phyloP scores from a whole-genome alignment of 2,888 invertebrate genomes.

The Eupithecia centaureata region DNA sequence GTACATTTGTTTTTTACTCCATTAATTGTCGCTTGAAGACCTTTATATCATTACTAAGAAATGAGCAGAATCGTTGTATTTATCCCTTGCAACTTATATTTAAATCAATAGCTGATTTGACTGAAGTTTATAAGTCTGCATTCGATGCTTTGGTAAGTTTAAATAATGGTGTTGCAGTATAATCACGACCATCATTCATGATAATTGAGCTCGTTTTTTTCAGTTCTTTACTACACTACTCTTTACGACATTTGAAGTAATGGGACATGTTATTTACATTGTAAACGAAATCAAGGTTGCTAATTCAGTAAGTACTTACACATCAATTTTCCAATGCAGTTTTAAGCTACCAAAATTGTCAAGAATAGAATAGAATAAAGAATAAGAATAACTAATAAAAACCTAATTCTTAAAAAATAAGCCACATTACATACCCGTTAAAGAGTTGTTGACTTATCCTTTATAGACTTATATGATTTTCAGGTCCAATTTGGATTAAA shows the following conservation, averaged over 20 bases:
- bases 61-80: neutral
- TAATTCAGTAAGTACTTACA: neutral
- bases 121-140: neutral
- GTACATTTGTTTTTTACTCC: neutral
- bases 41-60: neutral
- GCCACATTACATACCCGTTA: no score
- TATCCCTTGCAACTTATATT: neutral
- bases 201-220: no score
- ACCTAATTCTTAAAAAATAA: no score
- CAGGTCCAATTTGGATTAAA: neutral
- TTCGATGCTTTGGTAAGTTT: slow-evolving; percentile 1
- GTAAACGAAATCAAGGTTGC: neutral
- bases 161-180: neutral
- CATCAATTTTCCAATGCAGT: no score
- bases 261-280: neutral
- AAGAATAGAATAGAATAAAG: no score
- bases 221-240: neutral
- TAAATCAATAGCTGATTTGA: neutral
- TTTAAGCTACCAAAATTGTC: no score
- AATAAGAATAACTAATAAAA: no score
- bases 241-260: neutral
- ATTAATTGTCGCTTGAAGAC: neutral
- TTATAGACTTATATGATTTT: neutral
- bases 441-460: no score
- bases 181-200: neutral